Conservation (phyloP, 1,140 invertebrate species). For the Scaptomyza hsui region DNA sequence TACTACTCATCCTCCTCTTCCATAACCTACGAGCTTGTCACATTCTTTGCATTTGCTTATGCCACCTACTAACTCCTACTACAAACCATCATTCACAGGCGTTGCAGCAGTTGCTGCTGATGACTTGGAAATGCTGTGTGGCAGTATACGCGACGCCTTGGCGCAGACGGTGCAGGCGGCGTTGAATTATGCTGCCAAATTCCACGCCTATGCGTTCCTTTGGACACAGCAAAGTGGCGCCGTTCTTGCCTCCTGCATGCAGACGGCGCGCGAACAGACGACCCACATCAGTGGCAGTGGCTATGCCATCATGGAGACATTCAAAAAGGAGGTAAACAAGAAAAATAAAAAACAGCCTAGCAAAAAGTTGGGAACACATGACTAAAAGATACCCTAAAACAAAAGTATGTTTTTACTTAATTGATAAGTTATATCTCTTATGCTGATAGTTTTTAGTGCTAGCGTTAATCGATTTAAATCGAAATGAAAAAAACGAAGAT, state of each 20-base stretch:
- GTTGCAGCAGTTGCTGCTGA: conserved; percentile 35
- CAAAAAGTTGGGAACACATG: not conserved
- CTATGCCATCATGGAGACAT: conserved; percentile 80
- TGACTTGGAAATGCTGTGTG: conserved; percentile 59
- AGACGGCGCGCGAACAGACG: conserved; percentile 57
- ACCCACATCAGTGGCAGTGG: conserved; percentile 56
- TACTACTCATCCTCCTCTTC: not conserved
- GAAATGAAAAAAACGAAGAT: no score
- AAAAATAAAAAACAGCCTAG: not conserved
- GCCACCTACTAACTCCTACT: not conserved
- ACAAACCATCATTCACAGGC: not conserved
- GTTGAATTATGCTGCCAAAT: conserved; percentile 71
- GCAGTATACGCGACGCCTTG: conserved; percentile 65
- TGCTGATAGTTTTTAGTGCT: no score
- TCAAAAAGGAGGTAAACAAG: conserved; percentile 77
- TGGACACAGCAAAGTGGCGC: conserved; percentile 65
- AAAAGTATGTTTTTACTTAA: no score
- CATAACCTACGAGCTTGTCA: not conserved
- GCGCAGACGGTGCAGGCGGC: conserved; percentile 65
- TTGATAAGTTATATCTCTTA: no score
- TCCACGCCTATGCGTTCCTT: conserved; percentile 77
- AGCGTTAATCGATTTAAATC: no score
- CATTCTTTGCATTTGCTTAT: conserved; percentile 17
- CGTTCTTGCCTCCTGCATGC: conserved; percentile 59
- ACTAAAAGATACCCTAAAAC: not conserved